Conservation (phyloP, 2,113 vertebrate species). For the Columba janthina region DNA sequence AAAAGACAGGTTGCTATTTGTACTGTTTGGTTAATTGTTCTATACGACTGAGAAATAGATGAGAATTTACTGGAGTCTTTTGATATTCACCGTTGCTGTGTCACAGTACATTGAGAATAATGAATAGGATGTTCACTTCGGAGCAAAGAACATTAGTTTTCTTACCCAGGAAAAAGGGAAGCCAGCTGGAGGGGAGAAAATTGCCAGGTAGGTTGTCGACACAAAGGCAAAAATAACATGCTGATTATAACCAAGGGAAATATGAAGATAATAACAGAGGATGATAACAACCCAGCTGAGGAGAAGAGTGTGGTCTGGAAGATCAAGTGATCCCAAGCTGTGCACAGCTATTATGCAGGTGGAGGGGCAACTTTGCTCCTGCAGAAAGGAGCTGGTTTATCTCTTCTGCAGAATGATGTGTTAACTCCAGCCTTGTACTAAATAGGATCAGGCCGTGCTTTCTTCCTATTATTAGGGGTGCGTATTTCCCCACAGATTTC, state of each 20-base stretch:
- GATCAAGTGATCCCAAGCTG: conserved; percentile 53
- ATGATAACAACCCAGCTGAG: conserved; percentile 43
- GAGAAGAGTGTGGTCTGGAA: conserved; percentile 13
- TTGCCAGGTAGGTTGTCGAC: conserved; percentile 23
- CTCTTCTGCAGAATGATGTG: neutral
- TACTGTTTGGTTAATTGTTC: conserved; percentile 32
- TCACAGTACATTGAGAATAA: conserved; percentile 43
- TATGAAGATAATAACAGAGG: conserved; percentile 56
- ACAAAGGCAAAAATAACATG: conserved; percentile 33
- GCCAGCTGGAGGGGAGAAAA: conserved; percentile 59
- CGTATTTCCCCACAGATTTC: conserved; percentile 39
- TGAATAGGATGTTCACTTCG: conserved; percentile 15
- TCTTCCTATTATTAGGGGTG: neutral
- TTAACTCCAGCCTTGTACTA: conserved; percentile 13
- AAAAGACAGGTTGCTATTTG: conserved; percentile 3
- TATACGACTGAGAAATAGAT: neutral
- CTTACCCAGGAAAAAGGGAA: neutral
- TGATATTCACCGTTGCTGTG: conserved; percentile 3
- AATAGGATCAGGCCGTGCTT: neutral
- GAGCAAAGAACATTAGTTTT: conserved; percentile 37
- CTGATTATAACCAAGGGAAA: conserved; percentile 58
- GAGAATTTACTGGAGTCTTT: conserved; percentile 15
- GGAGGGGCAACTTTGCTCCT: neutral
- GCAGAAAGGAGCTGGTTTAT: neutral
- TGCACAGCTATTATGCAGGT: conserved; percentile 19